Evolutionary conservation across 2,888 invertebrate genomes (phyloP).

Genomic region (Philaethria dido): DNA sequence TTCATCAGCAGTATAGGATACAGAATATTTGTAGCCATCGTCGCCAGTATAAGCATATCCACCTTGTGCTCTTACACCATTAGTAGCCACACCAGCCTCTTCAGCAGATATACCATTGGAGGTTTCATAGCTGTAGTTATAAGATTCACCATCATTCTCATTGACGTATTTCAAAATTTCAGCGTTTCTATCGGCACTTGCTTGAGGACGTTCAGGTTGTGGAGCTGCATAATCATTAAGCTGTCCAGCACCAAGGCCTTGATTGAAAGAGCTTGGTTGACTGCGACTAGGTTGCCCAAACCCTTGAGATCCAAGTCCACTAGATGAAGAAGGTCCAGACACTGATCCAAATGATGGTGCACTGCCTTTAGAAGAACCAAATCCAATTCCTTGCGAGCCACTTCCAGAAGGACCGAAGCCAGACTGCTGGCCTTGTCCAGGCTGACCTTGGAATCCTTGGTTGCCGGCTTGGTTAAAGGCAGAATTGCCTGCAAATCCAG

Average conservation of each 20-base stretch:
- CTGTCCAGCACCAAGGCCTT: conserved; percentile 26
- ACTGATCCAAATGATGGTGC: conserved; percentile 13
- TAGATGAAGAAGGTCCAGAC: conserved; percentile 11
- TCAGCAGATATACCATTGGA: conserved; percentile 78
- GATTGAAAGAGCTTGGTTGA: conserved; percentile 8
- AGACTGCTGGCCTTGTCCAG: conserved; percentile 18
- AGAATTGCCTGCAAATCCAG: conserved; percentile 6
- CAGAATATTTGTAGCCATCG: conserved; percentile 69
- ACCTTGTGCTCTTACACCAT: conserved; percentile 75
- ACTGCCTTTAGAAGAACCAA: conserved; percentile 2
- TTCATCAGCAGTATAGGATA: conserved; percentile 77
- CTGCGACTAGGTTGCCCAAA: conserved; percentile 26
- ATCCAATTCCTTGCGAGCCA: conserved; percentile 9
- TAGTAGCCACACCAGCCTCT: conserved; percentile 72
- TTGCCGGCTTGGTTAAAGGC: not conserved
- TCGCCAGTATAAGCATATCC: conserved; percentile 74
- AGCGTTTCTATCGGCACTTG: conserved; percentile 66
- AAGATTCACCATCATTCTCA: conserved; percentile 72
- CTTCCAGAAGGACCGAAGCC: conserved; percentile 9
- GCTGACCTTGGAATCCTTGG: not conserved
- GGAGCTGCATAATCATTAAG: conserved; percentile 32
- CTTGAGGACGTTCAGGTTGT: conserved; percentile 66
- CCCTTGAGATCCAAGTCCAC: conserved; percentile 16
- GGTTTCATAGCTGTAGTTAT: conserved; percentile 72
- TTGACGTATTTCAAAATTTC: conserved; percentile 70